Base-by-base conservation (phyloP, 2,113 vertebrate species). In the Irena cyanogastra region DNA sequence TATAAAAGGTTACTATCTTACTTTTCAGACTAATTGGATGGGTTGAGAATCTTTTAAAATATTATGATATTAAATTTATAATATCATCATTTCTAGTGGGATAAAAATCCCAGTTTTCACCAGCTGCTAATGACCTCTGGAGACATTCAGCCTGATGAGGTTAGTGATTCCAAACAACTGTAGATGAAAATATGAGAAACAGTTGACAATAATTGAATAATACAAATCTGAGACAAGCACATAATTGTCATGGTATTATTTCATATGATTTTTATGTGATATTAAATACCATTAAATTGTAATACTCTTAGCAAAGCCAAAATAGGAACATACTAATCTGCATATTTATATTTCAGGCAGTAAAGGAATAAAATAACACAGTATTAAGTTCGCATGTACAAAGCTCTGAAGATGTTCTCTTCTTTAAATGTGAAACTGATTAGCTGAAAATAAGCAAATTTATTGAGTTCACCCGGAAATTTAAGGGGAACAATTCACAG, bases 151-250 rank as follows among this genome's bases (percentile, higher is more conserved):
- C 33, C 23, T 89, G 74, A 95, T 92, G 80, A 91, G 41, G 53
- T 89, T 97, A 95, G 70, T 85, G 84, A 89, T 93, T 70, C 74
- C 84, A 96, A 95, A 91, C 16, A 93, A 74, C 80, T 89, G 86
- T 60, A 94, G 74, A 82, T 79, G 82, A 91, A 96, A 96, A 94
- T 56, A 85, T 2, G 54, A 76, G 31, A 69, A 96, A 87, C 23
- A 69, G 24, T 72, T 85, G 74, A 91, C 75, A 87, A 68, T 53
- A 90, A 90, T 83, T 77, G 95, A 95, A 89, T 68, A 92, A 89
- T 68, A 85, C 37, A 84, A 82, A 94, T 85, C 35, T 95, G 78
- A 97, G 59, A 91, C 81, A 94, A 94, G 74, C 16, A 94, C 31
- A 44, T 79, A 85, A 87, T 69, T 77, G 7, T 45, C 30, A 93